Conservation (phyloP, 2,113 vertebrate species). For the Sorex araneus region DNA sequence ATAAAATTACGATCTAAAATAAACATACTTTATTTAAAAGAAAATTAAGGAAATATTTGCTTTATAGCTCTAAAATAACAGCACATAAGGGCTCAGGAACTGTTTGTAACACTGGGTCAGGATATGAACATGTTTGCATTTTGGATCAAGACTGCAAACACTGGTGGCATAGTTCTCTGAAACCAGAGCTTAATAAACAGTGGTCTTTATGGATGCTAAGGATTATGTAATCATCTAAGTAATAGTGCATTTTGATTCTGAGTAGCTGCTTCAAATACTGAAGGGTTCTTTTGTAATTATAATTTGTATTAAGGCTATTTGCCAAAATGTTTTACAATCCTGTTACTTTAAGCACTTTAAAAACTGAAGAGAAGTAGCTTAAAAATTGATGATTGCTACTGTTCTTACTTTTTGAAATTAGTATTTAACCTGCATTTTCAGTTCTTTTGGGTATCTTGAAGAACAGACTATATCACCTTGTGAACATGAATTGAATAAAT, state of each 20-base stretch:
- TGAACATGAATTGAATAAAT: slow-evolving; percentile 56
- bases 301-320: slow-evolving; percentile 63
- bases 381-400: slow-evolving; percentile 3
- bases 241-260: slow-evolving; percentile 65
- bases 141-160: slow-evolving; percentile 34
- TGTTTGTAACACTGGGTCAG: not conserved
- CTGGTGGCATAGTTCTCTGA: slow-evolving; percentile 24
- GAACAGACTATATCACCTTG: not conserved
- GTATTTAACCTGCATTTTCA: not conserved
- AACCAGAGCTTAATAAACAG: slow-evolving; percentile 4
- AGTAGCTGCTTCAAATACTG: slow-evolving; percentile 66
- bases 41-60: slow-evolving; percentile 43
- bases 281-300: slow-evolving; percentile 77
- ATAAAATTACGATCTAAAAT: not conserved
- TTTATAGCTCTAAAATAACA: slow-evolving; percentile 29
- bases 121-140: slow-evolving; percentile 26
- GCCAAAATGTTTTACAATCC: slow-evolving; percentile 66
- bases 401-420: slow-evolving; percentile 48
- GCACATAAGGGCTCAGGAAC: not conserved
- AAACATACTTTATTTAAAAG: slow-evolving; percentile 31
- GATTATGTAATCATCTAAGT: slow-evolving; percentile 61
- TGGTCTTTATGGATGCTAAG: slow-evolving; percentile 43
- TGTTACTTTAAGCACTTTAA: slow-evolving; percentile 40
- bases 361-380: slow-evolving; percentile 49
- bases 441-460: not conserved